Evolutionary conservation across 2,797 vertebrate genomes (phyloP), one percentile per base, ranked within the genome.

Genomic region (Discoglossus pictus): DNA sequence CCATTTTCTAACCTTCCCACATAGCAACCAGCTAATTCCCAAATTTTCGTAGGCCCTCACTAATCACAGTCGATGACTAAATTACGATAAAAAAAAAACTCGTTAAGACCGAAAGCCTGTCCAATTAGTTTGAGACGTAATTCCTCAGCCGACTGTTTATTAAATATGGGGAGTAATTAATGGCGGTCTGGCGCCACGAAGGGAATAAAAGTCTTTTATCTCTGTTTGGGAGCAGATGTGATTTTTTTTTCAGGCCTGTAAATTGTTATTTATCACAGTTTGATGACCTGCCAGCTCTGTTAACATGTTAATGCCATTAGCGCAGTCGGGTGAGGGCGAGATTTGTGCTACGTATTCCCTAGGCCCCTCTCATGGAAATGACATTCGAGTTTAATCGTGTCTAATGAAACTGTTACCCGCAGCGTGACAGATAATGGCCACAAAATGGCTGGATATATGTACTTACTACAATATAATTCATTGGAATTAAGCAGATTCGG

Each of bases 231-330:
- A 68, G 55, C 65, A 68, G 65, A 60, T 68, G 65, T 68, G n/a
- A n/a, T 60, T 54, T 68, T 68, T 68, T 59, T 51, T 59, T 46
- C 46, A 11, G 38, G 44, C 23, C 46, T 52, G 46, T 68, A 60
- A 52, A 68, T 59, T 68, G 36, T 55, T 68, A 68, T 68, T 60
- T 68, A 68, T 68, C 65, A 67, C 64, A 60, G 54, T 68, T 68
- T 68, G 65, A 68, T 52, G 44, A 68, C 53, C 55, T 38, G 65
- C 65, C 65, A 68, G 38, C 17, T 52, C 54, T 35, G 23, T 59
- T 68, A 68, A 59, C 65, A 60, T 52, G 65, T 59, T 68, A 52
- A 68, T 59, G 55, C 20, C 44, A 50, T 46, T 51, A 60, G 11
- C 38, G 21, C 36, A 52, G 55, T 24, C 17, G 21, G 46, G 27